Base-by-base conservation (phyloP, 2,113 vertebrate genomes). In the Candoia aspera region DNA sequence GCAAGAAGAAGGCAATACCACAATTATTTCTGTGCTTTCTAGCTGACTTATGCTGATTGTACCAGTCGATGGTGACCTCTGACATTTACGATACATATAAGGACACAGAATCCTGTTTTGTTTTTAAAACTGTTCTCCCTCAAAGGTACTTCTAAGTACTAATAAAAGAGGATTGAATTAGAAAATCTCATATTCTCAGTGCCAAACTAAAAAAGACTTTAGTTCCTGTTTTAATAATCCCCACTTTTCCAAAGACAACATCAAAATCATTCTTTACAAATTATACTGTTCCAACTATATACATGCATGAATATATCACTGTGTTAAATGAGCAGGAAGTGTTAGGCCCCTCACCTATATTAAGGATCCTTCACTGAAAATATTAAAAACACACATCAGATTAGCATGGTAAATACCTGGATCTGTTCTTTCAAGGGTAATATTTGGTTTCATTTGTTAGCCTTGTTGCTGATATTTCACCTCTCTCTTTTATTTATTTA, bases 401-500 rank as follows among this genome's bases (percentile, higher is more conserved):
- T 97, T 97, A 97, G 94, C 94, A 93, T 95, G 49, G 92, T 96
- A 97, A 97, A 97, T 96, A 97, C 96, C 97, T 96, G 96, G 96
- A 96, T 97, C 95, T 96, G 94, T 92, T 97, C 97, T 96, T 96
- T 97, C 96, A 95, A 96, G 95, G 91, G 91, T 95, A 96, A 95
- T 94, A 93, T 96, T 96, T 90, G 2, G 91, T 94, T 96, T 96
- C 96, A 95, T 97, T 97, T 97, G 96, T 97, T 96, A 97, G 97
- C 95, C 97, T 96, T 97, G 97, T 97, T 97, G 97, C 97, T 97
- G 96, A 94, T 97, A 97, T 96, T 98, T 97, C 96, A 96, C 96
- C 96, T 97, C 95, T 94, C 93, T 94, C 93, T 93, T 97, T 97
- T 97, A 97, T 97, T 98, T 98, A 97, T 96, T 97, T 97, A 97